Evolutionary conservation across 2,797 vertebrate species (phyloP).

Genomic region (Enoplosus armatus): DNA sequence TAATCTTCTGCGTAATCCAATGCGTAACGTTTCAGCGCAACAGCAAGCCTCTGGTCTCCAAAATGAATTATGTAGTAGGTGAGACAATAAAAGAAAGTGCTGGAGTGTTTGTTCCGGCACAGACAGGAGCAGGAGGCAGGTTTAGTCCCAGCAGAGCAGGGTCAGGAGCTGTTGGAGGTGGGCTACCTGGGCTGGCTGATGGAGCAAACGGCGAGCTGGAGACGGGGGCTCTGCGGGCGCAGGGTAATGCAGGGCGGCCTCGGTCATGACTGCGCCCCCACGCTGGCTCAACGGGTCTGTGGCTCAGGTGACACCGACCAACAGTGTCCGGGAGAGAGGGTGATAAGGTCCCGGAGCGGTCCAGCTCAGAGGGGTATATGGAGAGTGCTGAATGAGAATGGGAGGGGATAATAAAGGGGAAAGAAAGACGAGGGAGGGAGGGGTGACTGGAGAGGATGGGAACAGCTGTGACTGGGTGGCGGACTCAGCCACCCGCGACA

Average conservation of each 20-base stretch:
- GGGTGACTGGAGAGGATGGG: constrained; percentile 74
- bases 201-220: constrained; percentile 71
- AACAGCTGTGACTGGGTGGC: constrained; percentile 84
- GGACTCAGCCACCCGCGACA: constrained; percentile 83
- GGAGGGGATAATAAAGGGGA: constrained; percentile 65
- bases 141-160: constrained; percentile 73
- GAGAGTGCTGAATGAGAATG: constrained; percentile 76
- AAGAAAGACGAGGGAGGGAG: constrained; percentile 65
- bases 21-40: constrained; percentile 63
- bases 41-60: constrained; percentile 33
- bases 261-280: constrained; percentile 83
- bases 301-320: constrained; percentile 75
- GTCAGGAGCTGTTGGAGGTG: constrained; percentile 70
- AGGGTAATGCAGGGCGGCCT: constrained; percentile 72
- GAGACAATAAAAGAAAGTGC: constrained; percentile 23
- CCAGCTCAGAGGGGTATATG: constrained; percentile 79
- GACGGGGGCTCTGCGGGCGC: constrained; percentile 79
- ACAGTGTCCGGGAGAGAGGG: constrained; percentile 69
- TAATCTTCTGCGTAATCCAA: constrained; percentile 77
- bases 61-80: constrained; percentile 10
- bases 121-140: constrained; percentile 40
- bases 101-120: constrained; percentile 36
- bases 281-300: constrained; percentile 70
- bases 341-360: constrained; percentile 78
- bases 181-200: constrained; percentile 76